Evolutionary conservation across 2,888 invertebrate species (phyloP), one percentile per base, ranked within the genome.

Genomic region (Parapristionchus giblindavisi): DNA sequence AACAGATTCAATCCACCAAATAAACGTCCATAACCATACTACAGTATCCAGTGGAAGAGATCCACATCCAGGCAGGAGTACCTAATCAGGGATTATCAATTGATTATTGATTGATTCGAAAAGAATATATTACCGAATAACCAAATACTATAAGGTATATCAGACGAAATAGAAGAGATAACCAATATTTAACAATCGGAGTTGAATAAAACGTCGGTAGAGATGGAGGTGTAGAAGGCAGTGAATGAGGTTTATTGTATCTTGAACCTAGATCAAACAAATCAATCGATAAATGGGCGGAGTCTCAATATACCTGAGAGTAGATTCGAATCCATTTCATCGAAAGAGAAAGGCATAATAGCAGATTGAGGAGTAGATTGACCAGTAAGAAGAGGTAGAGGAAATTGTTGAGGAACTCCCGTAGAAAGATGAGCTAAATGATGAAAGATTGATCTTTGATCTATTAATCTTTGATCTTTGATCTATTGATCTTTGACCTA

Each of bases 141-240:
- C 83, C 83, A 43, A 87, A 78, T 27, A 84, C 73, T 29, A 79
- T 56, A 63, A 87, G 81, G 76, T 84, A 85, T n/a, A 83, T 58
- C 14, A 85, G 71, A 3, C 86, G 78, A 75, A 85, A 86, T 24
- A 88, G 82, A 77, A 89, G 88, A 24, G 88, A 88, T 1, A 88
- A 77, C 89, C 89, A 89, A 80, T 89, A 89, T 77, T 89, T 89
- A 68, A 89, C 88, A 76, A 89, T 87, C 0, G 89, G 89, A 36
- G 89, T 89, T 38, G 85, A 84, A 87, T 89, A 89, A 76, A 89
- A 86, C 27, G 85, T 79, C 65, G 84, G 81, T 4, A 89, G 70
- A 11, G 81, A 66, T 0, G 83, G 83, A n/a, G 83, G 63, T 40
- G 27, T 11, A 27, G 68, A 3, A 36, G 51, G 24, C n/a, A 34